Percentiles rank a stretch among this genome's conserved stretches.
Evolutionary conservation across 2,113 vertebrate genomes (phyloP).

Genomic region (Oceanodroma tethys): DNA sequence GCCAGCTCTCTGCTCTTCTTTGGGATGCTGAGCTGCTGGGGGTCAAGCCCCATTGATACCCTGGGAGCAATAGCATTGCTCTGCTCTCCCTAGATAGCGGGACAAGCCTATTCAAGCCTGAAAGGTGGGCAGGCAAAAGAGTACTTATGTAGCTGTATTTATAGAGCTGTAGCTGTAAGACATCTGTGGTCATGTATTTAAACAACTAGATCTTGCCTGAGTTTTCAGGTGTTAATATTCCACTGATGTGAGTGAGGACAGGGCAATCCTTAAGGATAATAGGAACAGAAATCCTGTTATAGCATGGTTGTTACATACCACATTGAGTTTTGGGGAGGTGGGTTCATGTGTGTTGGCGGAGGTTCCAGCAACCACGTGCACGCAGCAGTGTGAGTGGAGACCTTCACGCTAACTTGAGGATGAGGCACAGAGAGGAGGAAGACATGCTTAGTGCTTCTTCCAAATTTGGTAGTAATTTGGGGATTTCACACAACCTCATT

Average conservation of each 20-base stretch:
- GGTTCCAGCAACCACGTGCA: rapidly evolving
- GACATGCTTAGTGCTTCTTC: not conserved
- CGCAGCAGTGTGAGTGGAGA: not conserved
- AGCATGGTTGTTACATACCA: not conserved
- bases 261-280: not conserved
- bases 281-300: rapidly evolving
- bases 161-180: not conserved
- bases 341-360: not conserved
- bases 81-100: not conserved
- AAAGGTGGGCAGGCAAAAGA: not conserved
- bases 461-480: not conserved
- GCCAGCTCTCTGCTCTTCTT: not conserved
- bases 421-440: not conserved
- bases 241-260: not conserved
- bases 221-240: not conserved
- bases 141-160: not conserved
- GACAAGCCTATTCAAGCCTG: not conserved
- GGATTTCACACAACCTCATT: not conserved
- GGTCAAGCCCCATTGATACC: not conserved
- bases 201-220: not conserved
- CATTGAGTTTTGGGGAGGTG: not conserved
- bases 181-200: not conserved
- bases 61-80: not conserved
- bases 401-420: not conserved
- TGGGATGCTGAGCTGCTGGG: not conserved